Conservation (phyloP, 2,888 invertebrate genomes). For the Chalcosyrphus nemorum region DNA sequence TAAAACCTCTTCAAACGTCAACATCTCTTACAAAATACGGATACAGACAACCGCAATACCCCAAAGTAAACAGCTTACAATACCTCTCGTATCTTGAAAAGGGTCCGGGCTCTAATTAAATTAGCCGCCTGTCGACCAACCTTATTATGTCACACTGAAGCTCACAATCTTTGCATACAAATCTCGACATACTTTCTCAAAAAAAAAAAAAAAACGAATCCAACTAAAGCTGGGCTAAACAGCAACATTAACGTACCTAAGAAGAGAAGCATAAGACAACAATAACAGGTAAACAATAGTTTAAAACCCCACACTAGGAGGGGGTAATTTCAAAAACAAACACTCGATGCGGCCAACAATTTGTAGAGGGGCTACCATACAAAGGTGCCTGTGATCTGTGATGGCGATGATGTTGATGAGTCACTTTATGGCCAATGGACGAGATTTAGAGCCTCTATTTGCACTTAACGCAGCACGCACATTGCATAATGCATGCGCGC, state of each 20-base stretch:
- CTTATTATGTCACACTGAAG: constrained; percentile 37
- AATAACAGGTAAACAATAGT: background rate
- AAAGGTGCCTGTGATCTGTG: background rate
- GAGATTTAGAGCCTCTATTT: constrained; percentile 23
- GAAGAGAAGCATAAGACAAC: background rate
- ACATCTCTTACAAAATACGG: constrained; percentile 6
- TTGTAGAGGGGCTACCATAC: background rate
- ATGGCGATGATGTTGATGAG: constrained; percentile 18
- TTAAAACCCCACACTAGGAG: background rate
- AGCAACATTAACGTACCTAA: background rate
- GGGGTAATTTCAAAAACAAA: constrained; percentile 49
- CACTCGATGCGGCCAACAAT: background rate
- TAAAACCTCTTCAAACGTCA: background rate
- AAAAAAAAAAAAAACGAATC: background rate
- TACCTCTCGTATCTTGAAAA: background rate
- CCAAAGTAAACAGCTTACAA: background rate
- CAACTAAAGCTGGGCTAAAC: background rate
- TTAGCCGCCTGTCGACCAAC: constrained; percentile 3
- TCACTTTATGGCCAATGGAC: constrained; percentile 34
- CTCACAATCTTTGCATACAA: constrained; percentile 56
- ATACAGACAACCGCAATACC: background rate
- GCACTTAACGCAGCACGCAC: constrained; percentile 39
- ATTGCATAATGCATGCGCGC: constrained; percentile 45
- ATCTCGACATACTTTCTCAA: constrained; percentile 60
- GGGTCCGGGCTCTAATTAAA: constrained; percentile 19